phyloP scores from a whole-genome alignment of 1,140 invertebrate species.

The Dendrolimus punctatus region DNA sequence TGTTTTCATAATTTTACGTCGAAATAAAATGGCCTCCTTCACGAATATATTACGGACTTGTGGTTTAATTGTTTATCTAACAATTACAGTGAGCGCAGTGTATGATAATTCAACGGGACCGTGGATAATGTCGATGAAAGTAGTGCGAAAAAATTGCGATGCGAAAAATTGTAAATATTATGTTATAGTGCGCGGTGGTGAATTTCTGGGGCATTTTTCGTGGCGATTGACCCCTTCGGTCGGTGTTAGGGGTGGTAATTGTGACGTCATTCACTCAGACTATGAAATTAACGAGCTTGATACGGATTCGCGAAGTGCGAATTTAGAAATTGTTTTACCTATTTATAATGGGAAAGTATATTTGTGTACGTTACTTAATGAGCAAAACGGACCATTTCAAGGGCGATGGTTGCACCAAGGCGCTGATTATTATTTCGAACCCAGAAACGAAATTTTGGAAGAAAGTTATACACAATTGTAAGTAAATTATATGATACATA shows the following conservation, averaged over 20 bases:
- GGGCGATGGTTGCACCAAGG: conserved; percentile 59
- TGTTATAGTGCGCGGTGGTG: conserved; percentile 48
- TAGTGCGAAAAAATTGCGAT: conserved; percentile 46
- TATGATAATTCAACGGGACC: conserved; percentile 29
- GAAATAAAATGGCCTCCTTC: conserved; percentile 50
- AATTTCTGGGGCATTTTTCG: conserved; percentile 54
- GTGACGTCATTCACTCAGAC: conserved; percentile 53
- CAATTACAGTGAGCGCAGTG: conserved; percentile 36
- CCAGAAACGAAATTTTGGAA: conserved; percentile 11
- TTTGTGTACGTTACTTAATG: conserved; percentile 43
- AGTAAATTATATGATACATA: too few relatives aligned
- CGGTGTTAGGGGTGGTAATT: conserved; percentile 35
- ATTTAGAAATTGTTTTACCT: conserved; percentile 39
- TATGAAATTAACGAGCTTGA: conserved; percentile 52
- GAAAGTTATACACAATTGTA: not conserved
- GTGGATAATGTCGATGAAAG: conserved; percentile 50
- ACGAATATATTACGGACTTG: conserved; percentile 62
- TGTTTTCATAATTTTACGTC: conserved; percentile 35
- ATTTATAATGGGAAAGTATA: conserved; percentile 36
- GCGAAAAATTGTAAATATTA: conserved; percentile 61
- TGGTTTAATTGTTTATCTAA: conserved; percentile 53
- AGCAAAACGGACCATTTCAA: conserved; percentile 33
- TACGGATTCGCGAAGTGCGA: conserved; percentile 34
- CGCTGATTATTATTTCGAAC: conserved; percentile 38
- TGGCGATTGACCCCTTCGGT: conserved; percentile 54